phyloP scores from a whole-genome alignment of 92 coral and sea anemone genomes.

The Chrysogorgia sp. region DNA sequence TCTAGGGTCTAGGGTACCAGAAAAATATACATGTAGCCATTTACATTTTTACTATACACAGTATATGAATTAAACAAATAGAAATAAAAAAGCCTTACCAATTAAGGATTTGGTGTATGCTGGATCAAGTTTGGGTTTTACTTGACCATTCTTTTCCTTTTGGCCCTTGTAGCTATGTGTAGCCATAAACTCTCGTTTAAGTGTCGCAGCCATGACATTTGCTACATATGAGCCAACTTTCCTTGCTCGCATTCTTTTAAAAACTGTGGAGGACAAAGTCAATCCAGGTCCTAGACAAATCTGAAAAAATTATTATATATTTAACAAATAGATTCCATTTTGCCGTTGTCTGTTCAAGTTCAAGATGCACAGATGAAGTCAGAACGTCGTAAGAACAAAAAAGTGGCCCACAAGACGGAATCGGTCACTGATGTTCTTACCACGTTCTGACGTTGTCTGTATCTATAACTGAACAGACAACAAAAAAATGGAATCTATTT shows the following conservation, averaged over 20 bases:
- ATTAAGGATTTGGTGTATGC: background rate
- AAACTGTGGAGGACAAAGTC: background rate
- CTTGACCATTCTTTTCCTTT: slow-evolving; percentile 10
- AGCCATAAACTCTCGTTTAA: slow-evolving; percentile 5
- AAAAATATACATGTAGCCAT: background rate
- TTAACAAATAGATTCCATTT: too few relatives aligned
- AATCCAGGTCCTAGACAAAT: slow-evolving; percentile 8
- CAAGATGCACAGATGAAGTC: too few relatives aligned
- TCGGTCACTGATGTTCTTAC: too few relatives aligned
- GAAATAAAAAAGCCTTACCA: background rate
- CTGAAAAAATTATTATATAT: too few relatives aligned
- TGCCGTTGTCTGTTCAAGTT: too few relatives aligned
- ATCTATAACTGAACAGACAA: too few relatives aligned
- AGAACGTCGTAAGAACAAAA: too few relatives aligned
- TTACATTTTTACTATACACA: background rate
- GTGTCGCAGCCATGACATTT: slow-evolving; percentile 3
- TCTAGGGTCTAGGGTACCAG: too few relatives aligned
- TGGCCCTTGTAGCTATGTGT: slow-evolving; percentile 22
- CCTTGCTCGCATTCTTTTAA: background rate
- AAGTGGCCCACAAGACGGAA: too few relatives aligned
- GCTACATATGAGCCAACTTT: slow-evolving; percentile 22
- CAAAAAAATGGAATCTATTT: too few relatives aligned
- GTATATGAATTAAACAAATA: background rate
- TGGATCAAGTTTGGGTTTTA: slow-evolving; percentile 8
- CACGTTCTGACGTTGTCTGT: too few relatives aligned